Evolutionary conservation across 2,797 vertebrate genomes (phyloP).

Genomic region (Enteromius treurensis): DNA sequence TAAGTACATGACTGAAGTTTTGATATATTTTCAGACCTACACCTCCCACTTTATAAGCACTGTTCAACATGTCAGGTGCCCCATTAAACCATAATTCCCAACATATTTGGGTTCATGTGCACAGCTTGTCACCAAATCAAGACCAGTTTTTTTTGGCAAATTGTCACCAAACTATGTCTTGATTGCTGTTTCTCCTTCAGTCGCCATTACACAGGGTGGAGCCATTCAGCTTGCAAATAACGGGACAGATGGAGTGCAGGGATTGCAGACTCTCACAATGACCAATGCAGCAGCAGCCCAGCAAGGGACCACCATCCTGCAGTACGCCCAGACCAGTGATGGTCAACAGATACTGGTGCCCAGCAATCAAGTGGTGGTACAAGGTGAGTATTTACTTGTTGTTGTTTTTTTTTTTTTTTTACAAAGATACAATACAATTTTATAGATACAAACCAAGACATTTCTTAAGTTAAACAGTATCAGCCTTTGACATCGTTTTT

Average conservation of each 20-base stretch:
- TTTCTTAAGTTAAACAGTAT: neutral
- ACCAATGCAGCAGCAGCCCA: constrained; percentile 89
- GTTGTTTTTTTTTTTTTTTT: neutral
- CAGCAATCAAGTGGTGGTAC: constrained; percentile 99
- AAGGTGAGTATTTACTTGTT: constrained; percentile 86
- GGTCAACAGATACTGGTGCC: constrained; percentile 98
- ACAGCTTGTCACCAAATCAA: neutral
- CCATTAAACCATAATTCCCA: neutral
- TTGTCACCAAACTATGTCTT: neutral
- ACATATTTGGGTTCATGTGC: neutral
- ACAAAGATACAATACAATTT: neutral
- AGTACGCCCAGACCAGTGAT: constrained; percentile 97
- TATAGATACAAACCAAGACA: neutral
- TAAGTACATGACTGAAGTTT: constrained; percentile 63
- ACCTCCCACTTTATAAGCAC: neutral
- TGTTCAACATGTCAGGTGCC: neutral
- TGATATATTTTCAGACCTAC: neutral
- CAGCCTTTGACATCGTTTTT: neutral
- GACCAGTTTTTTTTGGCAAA: neutral
- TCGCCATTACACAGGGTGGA: constrained; percentile 97
- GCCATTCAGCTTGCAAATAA: constrained; percentile 98
- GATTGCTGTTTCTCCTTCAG: constrained; percentile 67
- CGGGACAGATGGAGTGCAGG: constrained; percentile 95
- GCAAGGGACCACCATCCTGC: constrained; percentile 93
- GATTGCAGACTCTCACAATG: constrained; percentile 96